Evolutionary conservation across 53 echinoderm and acorn worm species (phyloP).

Genomic region (Stichopus horrens): DNA sequence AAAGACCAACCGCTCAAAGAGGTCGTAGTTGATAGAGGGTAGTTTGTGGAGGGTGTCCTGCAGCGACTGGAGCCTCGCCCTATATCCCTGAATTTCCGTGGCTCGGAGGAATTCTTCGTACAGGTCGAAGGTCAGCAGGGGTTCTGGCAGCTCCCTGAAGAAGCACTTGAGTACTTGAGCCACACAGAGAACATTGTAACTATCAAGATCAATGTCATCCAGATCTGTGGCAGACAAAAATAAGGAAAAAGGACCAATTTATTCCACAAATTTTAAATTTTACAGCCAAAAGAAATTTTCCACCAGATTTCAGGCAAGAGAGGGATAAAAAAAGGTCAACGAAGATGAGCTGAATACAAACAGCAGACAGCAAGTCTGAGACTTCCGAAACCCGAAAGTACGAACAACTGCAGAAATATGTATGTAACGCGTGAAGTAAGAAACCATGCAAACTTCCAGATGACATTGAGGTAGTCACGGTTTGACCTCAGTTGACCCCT

Average conservation of each 20-base stretch:
- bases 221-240: slow-evolving; percentile 50
- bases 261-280: neutral
- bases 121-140: slow-evolving; percentile 93
- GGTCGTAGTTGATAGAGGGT: slow-evolving; percentile 77
- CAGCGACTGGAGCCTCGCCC: slow-evolving; percentile 66
- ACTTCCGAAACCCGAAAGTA: too few relatives aligned
- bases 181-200: slow-evolving; percentile 83
- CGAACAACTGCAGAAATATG: too few relatives aligned
- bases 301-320: too few relatives aligned
- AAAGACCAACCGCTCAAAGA: slow-evolving; percentile 89
- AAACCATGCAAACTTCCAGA: too few relatives aligned
- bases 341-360: too few relatives aligned
- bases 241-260: neutral
- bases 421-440: too few relatives aligned
- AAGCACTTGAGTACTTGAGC: slow-evolving; percentile 95
- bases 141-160: slow-evolving; percentile 96
- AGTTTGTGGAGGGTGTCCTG: slow-evolving; percentile 90
- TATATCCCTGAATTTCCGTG: slow-evolving; percentile 71
- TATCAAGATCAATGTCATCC: slow-evolving; percentile 70
- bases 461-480: too few relatives aligned
- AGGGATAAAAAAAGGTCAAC: too few relatives aligned
- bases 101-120: slow-evolving; percentile 95
- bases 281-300: neutral
- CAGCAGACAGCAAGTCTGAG: too few relatives aligned
- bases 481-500: too few relatives aligned